Conservation (phyloP, 2,797 vertebrate genomes). For the Distichodus sexfasciatus region DNA sequence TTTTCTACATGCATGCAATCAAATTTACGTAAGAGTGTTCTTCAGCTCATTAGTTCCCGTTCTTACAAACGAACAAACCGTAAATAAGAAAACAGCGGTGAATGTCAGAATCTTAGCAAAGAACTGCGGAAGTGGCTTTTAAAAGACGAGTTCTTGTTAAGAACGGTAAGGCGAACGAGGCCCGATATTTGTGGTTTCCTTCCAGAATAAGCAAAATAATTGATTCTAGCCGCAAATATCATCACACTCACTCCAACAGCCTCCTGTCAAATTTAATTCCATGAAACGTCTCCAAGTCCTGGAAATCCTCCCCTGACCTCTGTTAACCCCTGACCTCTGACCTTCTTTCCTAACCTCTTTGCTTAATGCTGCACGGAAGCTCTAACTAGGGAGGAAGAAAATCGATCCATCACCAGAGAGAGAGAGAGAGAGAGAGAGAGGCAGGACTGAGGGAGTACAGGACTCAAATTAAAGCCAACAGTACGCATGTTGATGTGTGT, state of each 20-base stretch:
- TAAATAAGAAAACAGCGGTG: no score
- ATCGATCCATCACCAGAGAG: constrained; percentile 27
- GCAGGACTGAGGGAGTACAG: not conserved
- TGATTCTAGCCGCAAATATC: not conserved
- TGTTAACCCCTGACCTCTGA: constrained; percentile 21
- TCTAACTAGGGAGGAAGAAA: constrained; percentile 36
- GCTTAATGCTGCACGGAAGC: constrained; percentile 20
- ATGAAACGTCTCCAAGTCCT: not conserved
- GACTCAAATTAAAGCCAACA: not conserved
- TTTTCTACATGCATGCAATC: no score
- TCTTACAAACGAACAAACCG: no score
- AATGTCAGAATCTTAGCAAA: no score
- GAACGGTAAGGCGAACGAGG: no score
- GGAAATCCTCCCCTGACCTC: not conserved
- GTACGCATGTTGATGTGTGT: not conserved
- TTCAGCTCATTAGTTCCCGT: no score
- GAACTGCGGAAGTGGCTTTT: no score
- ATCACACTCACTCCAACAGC: not conserved
- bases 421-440: no score
- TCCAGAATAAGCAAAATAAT: not conserved
- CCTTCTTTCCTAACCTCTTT: not conserved
- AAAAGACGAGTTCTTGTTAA: no score
- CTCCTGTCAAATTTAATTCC: not conserved
- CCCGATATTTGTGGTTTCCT: no score
- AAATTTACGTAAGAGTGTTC: no score